Base-by-base conservation (phyloP, 2,888 invertebrate species). In the Heteropelma amictum region DNA sequence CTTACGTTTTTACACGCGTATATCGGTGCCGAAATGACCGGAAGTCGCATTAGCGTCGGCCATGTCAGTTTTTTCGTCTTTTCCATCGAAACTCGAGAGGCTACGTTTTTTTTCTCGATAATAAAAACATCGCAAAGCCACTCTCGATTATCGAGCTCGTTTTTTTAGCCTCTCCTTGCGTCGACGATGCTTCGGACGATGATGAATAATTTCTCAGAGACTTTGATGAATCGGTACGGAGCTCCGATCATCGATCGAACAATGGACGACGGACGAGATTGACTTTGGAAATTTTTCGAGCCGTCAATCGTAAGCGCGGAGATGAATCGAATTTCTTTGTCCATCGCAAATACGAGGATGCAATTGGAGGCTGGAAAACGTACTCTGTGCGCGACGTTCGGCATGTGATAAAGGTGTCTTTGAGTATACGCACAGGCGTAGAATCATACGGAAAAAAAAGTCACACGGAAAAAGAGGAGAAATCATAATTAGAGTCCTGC, bases 151-250 rank as follows among this genome's bases (percentile, higher is more conserved):
- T n/a, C n/a, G n/a, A n/a, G n/a, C n/a, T n/a, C n/a, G n/a, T n/a
- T n/a, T n/a, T n/a, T n/a, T n/a, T n/a, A n/a, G n/a, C n/a, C n/a
- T n/a, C n/a, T n/a, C n/a, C n/a, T n/a, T n/a, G n/a, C n/a, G n/a
- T n/a, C n/a, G n/a, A n/a, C n/a, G n/a, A n/a, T n/a, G n/a, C n/a
- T n/a, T n/a, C n/a, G n/a, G n/a, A n/a, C n/a, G n/a, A n/a, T n/a
- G n/a, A n/a, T n/a, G n/a, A n/a, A n/a, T n/a, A n/a, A 21, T 47
- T 61, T 45, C 30, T 42, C 21, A 5, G 30, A 19, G 33, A 45
- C 42, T 53, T 10, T 72, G 70, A 74, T 79, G 63, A 76, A 81
- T 81, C 74, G 77, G 79, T 64, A 38, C 17, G 14, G 21, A 3
- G 12, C 10, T 19, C 2, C 14, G 6, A 26, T 23, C 19, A 30